Base-by-base conservation (phyloP, 2,113 vertebrate species). In the Vanacampus margaritifer region DNA sequence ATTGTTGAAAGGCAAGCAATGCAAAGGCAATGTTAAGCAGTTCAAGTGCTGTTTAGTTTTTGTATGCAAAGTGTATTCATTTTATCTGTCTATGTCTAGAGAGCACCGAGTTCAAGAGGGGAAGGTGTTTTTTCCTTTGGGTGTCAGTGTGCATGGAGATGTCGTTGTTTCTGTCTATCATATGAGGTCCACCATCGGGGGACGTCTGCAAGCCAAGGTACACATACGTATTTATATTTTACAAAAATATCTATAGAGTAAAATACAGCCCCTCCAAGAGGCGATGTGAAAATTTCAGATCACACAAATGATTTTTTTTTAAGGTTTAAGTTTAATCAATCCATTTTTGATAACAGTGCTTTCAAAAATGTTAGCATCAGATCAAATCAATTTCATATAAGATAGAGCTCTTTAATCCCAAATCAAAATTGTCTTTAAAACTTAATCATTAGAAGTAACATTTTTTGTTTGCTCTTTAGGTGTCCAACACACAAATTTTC, bases 401-500 rank as follows among this genome's bases (percentile, higher is more conserved):
- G 28, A 12, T 16, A 0, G 13, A 56, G 32, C n/a, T n/a, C n/a
- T n/a, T n/a, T n/a, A 32, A 19, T 2, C 24, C 13, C n/a, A 6
- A 26, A 54, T 54, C 1, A 3, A 54, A 54, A 13, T 8, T 7
- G 6, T 12, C 26, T 32, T 54, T 26, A 32, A 14, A 21, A 5
- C 41, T 5, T 14, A 11, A 14, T 57, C 21, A 3, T 26, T 23
- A 9, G 50, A 51, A 65, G 3, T 45, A 36, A 43, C 2, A 17
- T 28, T 50, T 62, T 16, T 32, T 24, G 65, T 28, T 57, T 70
- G 74, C 86, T 73, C 6, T 43, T 71, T 78, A 99, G 97, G 95
- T 97, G 88, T 95, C 95, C 79, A 98, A 98, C 89, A 99, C 95
- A 14, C 96, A 99, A 89, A 98, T 99, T 86, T 95, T 98, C 81